Evolutionary conservation across 2,888 invertebrate genomes (phyloP).

Genomic region (Crocallis elinguaria): DNA sequence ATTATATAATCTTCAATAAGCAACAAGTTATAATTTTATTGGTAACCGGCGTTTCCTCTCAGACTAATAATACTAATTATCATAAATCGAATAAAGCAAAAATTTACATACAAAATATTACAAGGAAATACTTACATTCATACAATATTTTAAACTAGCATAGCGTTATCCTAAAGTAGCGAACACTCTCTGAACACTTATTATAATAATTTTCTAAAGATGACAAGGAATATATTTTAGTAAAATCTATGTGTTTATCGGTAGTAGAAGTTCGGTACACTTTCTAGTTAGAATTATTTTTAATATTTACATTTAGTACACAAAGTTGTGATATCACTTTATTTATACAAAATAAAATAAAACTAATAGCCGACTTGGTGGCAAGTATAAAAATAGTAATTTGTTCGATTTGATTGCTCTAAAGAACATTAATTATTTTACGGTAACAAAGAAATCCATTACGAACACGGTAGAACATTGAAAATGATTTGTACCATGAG

Average conservation of each 20-base stretch:
- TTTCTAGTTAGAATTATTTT: constrained; percentile 54
- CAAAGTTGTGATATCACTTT: constrained; percentile 71
- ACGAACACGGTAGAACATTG: background rate
- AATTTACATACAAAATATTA: constrained; percentile 74
- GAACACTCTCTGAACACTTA: constrained; percentile 81
- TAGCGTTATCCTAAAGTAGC: constrained; percentile 64
- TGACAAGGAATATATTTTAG: constrained; percentile 62
- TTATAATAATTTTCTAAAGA: constrained; percentile 58
- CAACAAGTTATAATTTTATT: constrained; percentile 84
- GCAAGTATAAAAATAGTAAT: constrained; percentile 45
- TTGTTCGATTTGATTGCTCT: constrained; percentile 37
- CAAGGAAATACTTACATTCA: constrained; percentile 71
- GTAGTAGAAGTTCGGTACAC: constrained; percentile 79
- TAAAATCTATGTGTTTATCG: constrained; percentile 61
- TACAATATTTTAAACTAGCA: constrained; percentile 58
- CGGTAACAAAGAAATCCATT: constrained; percentile 27
- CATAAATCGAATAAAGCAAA: constrained; percentile 76
- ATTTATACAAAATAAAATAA: constrained; percentile 52
- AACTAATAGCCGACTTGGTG: constrained; percentile 66
- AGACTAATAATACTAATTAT: constrained; percentile 83
- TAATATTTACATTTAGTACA: constrained; percentile 78
- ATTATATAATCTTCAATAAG: constrained; percentile 82
- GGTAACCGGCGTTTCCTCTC: constrained; percentile 85
- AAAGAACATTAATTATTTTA: constrained; percentile 17
- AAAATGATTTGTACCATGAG: constrained; percentile 18